A percentile compares a stretch with the other conserved stretches of the same genome.
Evolutionary conservation across 2,113 vertebrate genomes (phyloP).

Genomic region (Tragulus kanchil): DNA sequence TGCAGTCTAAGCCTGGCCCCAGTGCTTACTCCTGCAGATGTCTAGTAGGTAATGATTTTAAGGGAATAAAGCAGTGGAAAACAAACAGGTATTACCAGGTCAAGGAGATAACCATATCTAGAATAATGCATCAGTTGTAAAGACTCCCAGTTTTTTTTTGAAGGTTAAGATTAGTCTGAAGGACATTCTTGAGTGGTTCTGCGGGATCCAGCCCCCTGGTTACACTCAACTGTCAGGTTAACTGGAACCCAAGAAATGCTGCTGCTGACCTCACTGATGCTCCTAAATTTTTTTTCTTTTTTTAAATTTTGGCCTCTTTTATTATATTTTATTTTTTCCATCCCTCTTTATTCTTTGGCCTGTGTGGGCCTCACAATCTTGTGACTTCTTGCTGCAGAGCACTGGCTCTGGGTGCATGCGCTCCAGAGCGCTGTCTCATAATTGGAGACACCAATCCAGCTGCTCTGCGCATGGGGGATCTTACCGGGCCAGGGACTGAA

Average conservation of each 20-base stretch:
- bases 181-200: not conserved
- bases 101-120: not conserved
- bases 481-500: no score
- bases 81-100: not conserved
- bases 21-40: not conserved
- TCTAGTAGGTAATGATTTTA: not conserved
- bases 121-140: not conserved
- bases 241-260: not conserved
- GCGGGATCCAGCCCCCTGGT: fast-evolving
- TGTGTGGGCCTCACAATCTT: no score
- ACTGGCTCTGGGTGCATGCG: no score
- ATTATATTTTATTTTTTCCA: no score
- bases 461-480: no score
- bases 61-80: not conserved
- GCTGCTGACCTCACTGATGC: not conserved
- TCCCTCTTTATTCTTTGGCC: no score
- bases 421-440: no score
- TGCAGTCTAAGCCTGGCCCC: not conserved
- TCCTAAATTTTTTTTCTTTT: no score
- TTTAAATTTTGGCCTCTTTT: no score
- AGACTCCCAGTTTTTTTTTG: not conserved
- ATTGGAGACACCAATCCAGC: no score
- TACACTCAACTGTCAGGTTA: not conserved
- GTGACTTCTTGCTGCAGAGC: no score
- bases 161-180: not conserved